Evolutionary conservation across 2,113 vertebrate genomes (phyloP).

Genomic region (Fulmarus glacialis): DNA sequence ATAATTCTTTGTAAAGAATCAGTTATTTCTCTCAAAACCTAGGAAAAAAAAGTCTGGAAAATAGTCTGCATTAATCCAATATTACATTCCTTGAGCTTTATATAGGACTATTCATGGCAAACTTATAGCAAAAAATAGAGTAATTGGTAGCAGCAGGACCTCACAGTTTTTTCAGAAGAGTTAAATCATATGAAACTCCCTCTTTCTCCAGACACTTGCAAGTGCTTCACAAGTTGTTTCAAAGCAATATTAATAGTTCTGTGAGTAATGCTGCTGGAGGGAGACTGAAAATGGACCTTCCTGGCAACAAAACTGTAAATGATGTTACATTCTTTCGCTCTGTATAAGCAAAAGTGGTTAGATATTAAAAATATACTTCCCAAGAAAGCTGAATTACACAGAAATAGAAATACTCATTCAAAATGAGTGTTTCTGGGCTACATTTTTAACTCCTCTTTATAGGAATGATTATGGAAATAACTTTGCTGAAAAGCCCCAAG

Average conservation of each 20-base stretch:
- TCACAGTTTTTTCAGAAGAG: background rate
- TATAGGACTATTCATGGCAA: background rate
- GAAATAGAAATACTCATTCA: slow-evolving; percentile 54
- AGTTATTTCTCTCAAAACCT: background rate
- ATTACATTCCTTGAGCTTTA: background rate
- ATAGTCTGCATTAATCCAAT: background rate
- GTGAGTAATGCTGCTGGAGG: slow-evolving; percentile 22
- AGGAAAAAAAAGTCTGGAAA: background rate
- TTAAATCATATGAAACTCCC: background rate
- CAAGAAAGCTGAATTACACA: slow-evolving; percentile 55
- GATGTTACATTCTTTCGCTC: slow-evolving; percentile 4
- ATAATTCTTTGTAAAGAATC: background rate
- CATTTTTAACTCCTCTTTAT: slow-evolving; percentile 61
- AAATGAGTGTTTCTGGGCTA: slow-evolving; percentile 42
- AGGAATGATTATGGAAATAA: slow-evolving; percentile 67
- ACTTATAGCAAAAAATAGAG: background rate
- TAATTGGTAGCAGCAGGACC: background rate
- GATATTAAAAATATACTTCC: slow-evolving; percentile 58
- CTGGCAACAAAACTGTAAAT: slow-evolving; percentile 20
- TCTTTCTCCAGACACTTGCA: background rate
- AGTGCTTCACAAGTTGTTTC: slow-evolving; percentile 34
- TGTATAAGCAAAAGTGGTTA: slow-evolving; percentile 41
- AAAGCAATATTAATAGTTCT: slow-evolving; percentile 47
- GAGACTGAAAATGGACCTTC: slow-evolving; percentile 29
- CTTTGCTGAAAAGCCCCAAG: slow-evolving; percentile 44